Conservation (phyloP, 2,888 invertebrate species). For the Bhutanitis thaidina region DNA sequence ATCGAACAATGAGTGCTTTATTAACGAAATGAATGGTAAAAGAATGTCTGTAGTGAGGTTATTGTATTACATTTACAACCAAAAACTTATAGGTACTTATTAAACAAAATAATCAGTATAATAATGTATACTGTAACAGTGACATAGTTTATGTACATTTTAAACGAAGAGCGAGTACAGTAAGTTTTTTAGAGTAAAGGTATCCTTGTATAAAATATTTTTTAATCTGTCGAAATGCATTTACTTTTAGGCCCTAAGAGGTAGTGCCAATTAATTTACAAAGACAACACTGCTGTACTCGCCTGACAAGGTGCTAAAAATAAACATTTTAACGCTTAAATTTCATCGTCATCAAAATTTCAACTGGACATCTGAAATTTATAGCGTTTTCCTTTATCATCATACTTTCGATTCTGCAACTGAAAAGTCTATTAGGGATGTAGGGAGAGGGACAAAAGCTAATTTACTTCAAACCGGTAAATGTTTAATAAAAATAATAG, state of each 20-base stretch:
- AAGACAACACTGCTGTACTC: conserved; percentile 26
- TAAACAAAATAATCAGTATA: conserved; percentile 24
- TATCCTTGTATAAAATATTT: conserved; percentile 37
- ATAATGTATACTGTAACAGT: conserved; percentile 24
- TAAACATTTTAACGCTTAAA: conserved; percentile 5
- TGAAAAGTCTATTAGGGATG: neutral
- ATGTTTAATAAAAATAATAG: conserved; percentile 26
- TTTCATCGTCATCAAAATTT: no score
- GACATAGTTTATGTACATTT: conserved; percentile 28
- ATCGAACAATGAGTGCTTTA: conserved; percentile 78
- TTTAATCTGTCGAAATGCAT: conserved; percentile 35
- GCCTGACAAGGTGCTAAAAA: conserved; percentile 19
- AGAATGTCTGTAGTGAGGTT: conserved; percentile 68
- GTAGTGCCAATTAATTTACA: conserved; percentile 34
- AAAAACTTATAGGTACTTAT: conserved; percentile 40
- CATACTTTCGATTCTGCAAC: conserved; percentile 6
- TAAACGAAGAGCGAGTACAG: conserved; percentile 54
- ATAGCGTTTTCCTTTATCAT: neutral
- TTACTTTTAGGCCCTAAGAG: conserved; percentile 49
- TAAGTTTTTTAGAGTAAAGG: conserved; percentile 16
- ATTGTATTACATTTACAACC: conserved; percentile 52
- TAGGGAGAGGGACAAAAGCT: conserved; percentile 10
- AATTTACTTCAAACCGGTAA: conserved; percentile 28
- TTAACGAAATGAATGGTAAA: conserved; percentile 75
- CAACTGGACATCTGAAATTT: neutral